Evolutionary conservation across 2,113 vertebrate species (phyloP).

Genomic region (Maccullochella peelii): DNA sequence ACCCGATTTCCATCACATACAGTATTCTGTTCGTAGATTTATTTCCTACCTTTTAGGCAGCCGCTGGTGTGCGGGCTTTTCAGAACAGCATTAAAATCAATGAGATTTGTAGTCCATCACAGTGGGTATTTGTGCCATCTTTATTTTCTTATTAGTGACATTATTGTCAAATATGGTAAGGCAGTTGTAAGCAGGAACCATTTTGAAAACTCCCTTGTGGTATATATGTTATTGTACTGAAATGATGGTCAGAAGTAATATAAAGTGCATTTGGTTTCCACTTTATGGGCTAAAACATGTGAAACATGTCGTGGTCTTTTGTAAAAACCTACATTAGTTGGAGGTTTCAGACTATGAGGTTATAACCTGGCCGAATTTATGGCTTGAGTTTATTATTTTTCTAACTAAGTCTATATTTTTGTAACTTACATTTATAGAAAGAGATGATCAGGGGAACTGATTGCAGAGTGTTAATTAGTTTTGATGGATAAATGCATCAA

Average conservation of each 20-base stretch:
- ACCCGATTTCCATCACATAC: background rate
- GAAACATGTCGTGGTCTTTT: background rate
- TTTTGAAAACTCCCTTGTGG: background rate
- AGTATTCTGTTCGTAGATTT: too few relatives aligned
- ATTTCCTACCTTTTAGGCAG: background rate
- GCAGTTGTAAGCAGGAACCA: background rate
- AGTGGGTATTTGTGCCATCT: too few relatives aligned
- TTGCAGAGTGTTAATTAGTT: background rate
- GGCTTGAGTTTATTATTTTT: constrained; percentile 37
- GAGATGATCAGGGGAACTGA: constrained; percentile 5
- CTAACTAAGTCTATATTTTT: constrained; percentile 55
- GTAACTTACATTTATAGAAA: constrained; percentile 22
- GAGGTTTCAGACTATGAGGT: background rate
- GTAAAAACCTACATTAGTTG: background rate
- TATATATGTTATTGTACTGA: background rate
- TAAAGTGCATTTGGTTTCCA: background rate
- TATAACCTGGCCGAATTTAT: constrained; percentile 21
- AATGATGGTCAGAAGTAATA: background rate
- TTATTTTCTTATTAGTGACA: background rate
- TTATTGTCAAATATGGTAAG: background rate
- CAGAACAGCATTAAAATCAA: background rate
- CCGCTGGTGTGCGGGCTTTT: background rate
- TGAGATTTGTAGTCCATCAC: background rate
- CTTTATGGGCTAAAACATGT: background rate
- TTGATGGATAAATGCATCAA: background rate